phyloP scores from a whole-genome alignment of 1,140 invertebrate genomes.

The Hypothenemus hampei region DNA sequence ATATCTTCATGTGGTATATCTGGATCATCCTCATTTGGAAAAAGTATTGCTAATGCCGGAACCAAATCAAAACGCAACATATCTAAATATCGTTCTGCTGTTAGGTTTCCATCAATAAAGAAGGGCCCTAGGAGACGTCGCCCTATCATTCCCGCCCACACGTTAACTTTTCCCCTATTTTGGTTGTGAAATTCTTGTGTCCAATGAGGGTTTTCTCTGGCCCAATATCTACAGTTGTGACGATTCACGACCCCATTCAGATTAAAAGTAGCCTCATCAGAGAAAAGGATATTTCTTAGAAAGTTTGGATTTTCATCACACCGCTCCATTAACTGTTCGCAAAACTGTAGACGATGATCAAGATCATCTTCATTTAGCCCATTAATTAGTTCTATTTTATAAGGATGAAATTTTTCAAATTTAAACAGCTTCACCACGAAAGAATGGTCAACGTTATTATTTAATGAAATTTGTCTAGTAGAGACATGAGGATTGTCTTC shows the following conservation, averaged over 20 bases:
- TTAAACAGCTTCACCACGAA: no score
- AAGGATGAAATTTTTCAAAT: conserved; percentile 3
- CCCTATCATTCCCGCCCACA: not conserved
- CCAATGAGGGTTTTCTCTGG: not conserved
- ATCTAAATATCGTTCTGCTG: no score
- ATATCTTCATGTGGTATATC: not conserved
- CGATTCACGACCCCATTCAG: not conserved
- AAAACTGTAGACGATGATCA: not conserved
- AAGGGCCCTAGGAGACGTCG: not conserved
- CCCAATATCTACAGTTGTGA: not conserved
- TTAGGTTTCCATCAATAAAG: not conserved
- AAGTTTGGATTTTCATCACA: not conserved
- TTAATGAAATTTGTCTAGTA: no score
- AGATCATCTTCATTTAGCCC: conserved; percentile 2
- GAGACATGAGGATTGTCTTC: no score
- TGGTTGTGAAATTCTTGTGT: not conserved
- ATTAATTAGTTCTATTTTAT: not conserved
- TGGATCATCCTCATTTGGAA: not conserved
- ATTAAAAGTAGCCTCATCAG: not conserved
- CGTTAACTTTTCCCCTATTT: not conserved
- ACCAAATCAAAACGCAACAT: no score
- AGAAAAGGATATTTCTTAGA: conserved; percentile 1
- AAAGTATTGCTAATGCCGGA: no score
- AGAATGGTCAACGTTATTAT: no score
- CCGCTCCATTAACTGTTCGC: not conserved